Base-by-base conservation (phyloP, 2,797 vertebrate species). In the Apodemus agrarius region DNA sequence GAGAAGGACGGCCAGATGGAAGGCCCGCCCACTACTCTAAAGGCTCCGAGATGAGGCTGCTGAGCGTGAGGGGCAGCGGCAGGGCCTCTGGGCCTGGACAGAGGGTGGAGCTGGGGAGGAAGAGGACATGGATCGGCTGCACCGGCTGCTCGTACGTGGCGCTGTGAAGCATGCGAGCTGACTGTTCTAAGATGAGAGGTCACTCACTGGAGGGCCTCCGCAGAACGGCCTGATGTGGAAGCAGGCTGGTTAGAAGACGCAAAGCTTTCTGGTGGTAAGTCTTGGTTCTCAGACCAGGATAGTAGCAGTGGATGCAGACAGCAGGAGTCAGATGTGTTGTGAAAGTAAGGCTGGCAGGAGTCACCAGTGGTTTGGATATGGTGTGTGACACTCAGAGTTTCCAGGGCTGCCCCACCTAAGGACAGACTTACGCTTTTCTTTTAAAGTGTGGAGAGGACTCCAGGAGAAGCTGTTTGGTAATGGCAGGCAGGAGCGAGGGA, bases 91-190 rank as follows among this genome's bases (percentile, higher is more conserved):
- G 69, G 49, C 29, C 74, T 82, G 67, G 43, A 75, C 9, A 1
- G 40, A 81, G 6, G 83, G n/a, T 4, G 26, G 26, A 17, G 49
- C 5, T 14, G 19, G 76, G 26, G 1, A 17, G 59, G 74, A 57
- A 16, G 61, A 78, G 75, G 61, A 1, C 74, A 49, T 52, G 91
- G 46, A 54, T 78, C 3, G 1, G 59, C 52, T 22, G 52, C 16
- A 10, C 0, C 1, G 11, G 17, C 9, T 21, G 29, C 49, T 54
- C 61, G 57, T 6, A 29, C 1, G 4, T 3, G 37, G 57, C 52
- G 1, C 74, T 1, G 3, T 21, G 37, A 89, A 90, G 57, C 22
- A 22, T 17, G 31, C 7, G 16, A 43, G 31, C 52, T 31, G 76
- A 7, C 67, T 74, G 26, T 54, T 92, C 52, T 75, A 10, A 69